Percentiles rank a stretch among this genome's conserved stretches.
Conservation (phyloP, 1,140 invertebrate species). For the Eueides isabella region DNA sequence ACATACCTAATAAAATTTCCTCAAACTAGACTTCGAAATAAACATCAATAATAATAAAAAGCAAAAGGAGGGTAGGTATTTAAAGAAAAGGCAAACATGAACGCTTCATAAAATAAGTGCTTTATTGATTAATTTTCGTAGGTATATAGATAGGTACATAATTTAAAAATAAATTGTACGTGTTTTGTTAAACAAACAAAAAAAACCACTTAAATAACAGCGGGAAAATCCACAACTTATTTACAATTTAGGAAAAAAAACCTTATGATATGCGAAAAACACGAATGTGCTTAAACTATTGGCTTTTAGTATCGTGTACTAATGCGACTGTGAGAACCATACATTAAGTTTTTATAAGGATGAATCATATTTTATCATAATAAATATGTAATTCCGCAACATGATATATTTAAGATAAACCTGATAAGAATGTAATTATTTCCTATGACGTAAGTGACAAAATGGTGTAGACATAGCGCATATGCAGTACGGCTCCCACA, state of each 20-base stretch:
- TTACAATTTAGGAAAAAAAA: conserved; percentile 44
- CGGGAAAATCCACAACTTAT: conserved; percentile 40
- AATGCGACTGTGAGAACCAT: background rate
- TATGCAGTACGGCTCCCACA: background rate
- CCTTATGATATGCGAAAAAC: background rate
- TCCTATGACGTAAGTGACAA: too few relatives aligned
- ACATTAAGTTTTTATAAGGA: background rate
- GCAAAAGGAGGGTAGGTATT: too few relatives aligned
- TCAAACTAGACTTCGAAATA: too few relatives aligned
- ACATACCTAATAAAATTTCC: too few relatives aligned
- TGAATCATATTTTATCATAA: background rate
- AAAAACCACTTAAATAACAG: conserved; percentile 26
- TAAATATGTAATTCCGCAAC: background rate
- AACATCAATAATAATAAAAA: too few relatives aligned
- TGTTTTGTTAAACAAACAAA: conserved; percentile 54
- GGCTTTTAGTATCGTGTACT: background rate
- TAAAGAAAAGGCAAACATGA: conserved; percentile 47
- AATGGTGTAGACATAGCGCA: too few relatives aligned
- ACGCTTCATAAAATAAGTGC: conserved; percentile 79
- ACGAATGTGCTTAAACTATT: background rate
- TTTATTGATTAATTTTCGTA: conserved; percentile 77
- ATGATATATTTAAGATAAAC: too few relatives aligned
- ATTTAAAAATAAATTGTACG: conserved; percentile 69
- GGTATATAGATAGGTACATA: conserved; percentile 70
- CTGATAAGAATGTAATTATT: too few relatives aligned